phyloP scores from a whole-genome alignment of 2,113 vertebrate genomes.

The Thunnus maccoyii region DNA sequence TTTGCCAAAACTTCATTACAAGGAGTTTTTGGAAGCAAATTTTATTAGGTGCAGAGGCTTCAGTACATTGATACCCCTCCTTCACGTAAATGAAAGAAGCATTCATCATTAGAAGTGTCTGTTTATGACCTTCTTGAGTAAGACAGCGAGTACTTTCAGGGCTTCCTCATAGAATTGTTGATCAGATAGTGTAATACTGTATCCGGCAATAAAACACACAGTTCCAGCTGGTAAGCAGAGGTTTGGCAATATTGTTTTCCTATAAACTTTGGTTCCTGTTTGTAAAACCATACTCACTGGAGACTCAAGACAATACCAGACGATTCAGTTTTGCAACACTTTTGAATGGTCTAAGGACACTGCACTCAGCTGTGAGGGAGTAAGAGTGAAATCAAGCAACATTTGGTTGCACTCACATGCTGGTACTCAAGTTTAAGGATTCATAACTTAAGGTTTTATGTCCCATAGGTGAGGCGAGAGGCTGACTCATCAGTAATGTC shows the following conservation, averaged over 20 bases:
- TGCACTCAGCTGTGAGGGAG: constrained; percentile 31
- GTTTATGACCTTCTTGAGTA: not conserved
- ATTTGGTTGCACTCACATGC: not conserved
- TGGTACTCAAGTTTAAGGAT: constrained; percentile 16
- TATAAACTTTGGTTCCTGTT: constrained; percentile 57
- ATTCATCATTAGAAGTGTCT: not conserved
- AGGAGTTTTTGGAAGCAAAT: not conserved
- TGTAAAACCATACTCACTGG: constrained; percentile 31
- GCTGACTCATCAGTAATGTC: not conserved
- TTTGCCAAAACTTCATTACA: not conserved
- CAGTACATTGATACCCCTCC: no score
- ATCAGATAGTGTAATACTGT: constrained; percentile 31
- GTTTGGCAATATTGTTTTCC: constrained; percentile 37
- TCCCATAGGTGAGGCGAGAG: constrained; percentile 1
- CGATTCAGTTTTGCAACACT: constrained; percentile 31
- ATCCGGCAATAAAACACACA: constrained; percentile 45
- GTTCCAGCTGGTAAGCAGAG: constrained; percentile 56
- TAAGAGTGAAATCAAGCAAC: not conserved
- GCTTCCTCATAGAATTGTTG: constrained; percentile 26
- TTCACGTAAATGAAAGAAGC: not conserved
- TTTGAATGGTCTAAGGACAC: not conserved
- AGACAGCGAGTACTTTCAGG: constrained; percentile 5
- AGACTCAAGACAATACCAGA: constrained; percentile 43
- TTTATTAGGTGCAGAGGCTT: no score
- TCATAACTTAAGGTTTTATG: constrained; percentile 5